phyloP scores from a whole-genome alignment of 2,797 vertebrate species.

The Nyctalus aviator region DNA sequence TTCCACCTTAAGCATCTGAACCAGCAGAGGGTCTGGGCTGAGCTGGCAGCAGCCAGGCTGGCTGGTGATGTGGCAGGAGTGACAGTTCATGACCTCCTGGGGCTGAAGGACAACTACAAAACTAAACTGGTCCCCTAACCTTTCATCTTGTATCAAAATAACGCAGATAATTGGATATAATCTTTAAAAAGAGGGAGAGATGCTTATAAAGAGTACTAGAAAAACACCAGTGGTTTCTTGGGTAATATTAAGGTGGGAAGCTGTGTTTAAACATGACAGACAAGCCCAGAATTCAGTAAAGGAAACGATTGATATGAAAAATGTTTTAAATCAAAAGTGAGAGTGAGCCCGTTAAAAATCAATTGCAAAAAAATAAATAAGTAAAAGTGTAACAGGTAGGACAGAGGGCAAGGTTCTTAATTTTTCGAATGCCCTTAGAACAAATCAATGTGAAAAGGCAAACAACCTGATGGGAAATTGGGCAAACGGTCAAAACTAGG shows the following conservation, averaged over 20 bases:
- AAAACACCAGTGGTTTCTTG: not conserved
- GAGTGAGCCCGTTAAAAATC: slow-evolving; percentile 35
- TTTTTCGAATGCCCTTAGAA: slow-evolving; percentile 33
- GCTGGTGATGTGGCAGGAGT: not conserved
- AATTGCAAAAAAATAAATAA: not conserved
- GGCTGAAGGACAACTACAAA: slow-evolving; percentile 13
- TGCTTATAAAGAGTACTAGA: not conserved
- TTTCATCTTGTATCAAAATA: slow-evolving; percentile 17
- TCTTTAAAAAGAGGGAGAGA: not conserved
- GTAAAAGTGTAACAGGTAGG: not conserved
- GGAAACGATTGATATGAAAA: not conserved
- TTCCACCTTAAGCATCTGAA: not conserved
- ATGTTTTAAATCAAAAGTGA: not conserved
- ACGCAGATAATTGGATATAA: not conserved
- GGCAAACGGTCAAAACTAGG: slow-evolving; percentile 58
- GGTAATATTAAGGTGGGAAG: not conserved
- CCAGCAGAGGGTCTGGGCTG: not conserved
- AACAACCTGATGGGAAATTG: slow-evolving; percentile 38
- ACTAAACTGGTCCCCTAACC: not conserved
- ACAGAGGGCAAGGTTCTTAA: slow-evolving; percentile 33
- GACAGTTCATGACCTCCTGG: not conserved
- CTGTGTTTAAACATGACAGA: slow-evolving; percentile 21
- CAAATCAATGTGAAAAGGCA: slow-evolving; percentile 64
- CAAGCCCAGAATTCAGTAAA: not conserved
- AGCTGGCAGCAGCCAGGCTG: not conserved